Evolutionary conservation across 2,797 vertebrate genomes (phyloP).

Genomic region (Geotrypetes seraphini): DNA sequence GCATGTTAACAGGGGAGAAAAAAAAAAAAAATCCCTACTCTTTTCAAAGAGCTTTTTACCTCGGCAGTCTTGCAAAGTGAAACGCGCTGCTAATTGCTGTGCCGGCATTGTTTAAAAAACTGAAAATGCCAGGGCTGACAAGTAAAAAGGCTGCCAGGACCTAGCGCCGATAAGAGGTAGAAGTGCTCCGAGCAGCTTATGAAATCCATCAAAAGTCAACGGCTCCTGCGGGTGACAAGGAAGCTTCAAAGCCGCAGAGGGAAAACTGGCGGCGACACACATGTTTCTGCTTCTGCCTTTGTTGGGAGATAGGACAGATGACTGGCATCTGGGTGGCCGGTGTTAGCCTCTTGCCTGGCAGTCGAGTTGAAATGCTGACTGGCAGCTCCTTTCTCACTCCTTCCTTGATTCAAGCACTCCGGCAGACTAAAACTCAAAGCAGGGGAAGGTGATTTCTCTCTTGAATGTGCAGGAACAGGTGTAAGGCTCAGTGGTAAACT

Average conservation of each 20-base stretch:
- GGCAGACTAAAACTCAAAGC: slow-evolving; percentile 2
- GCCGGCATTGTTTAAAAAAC: slow-evolving; percentile 1
- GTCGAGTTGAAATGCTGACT: not conserved
- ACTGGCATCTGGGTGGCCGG: slow-evolving; percentile 11
- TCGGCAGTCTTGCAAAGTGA: slow-evolving; percentile 6
- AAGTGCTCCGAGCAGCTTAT: not conserved
- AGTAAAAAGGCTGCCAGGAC: slow-evolving; percentile 1
- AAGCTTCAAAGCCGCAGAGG: slow-evolving; percentile 12
- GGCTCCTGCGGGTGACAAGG: not conserved
- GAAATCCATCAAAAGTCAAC: slow-evolving; percentile 6
- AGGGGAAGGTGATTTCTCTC: not conserved
- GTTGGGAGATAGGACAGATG: slow-evolving; percentile 12
- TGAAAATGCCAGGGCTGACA: not conserved
- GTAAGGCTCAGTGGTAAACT: too few species aligned
- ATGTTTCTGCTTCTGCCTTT: slow-evolving; percentile 10
- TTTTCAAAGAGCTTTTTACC: slow-evolving; percentile 19
- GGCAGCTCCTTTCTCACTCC: too few species aligned
- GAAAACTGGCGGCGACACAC: slow-evolving; percentile 3
- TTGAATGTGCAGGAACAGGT: too few species aligned
- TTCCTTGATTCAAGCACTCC: too few species aligned
- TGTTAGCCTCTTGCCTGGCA: slow-evolving; percentile 4
- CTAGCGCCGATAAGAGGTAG: slow-evolving; percentile 11
- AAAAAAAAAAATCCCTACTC: too few species aligned
- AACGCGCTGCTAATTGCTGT: slow-evolving; percentile 29
- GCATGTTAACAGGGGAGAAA: too few species aligned